Evolutionary conservation across 2,113 vertebrate species (phyloP).

Genomic region (Dolichotis patagonum): DNA sequence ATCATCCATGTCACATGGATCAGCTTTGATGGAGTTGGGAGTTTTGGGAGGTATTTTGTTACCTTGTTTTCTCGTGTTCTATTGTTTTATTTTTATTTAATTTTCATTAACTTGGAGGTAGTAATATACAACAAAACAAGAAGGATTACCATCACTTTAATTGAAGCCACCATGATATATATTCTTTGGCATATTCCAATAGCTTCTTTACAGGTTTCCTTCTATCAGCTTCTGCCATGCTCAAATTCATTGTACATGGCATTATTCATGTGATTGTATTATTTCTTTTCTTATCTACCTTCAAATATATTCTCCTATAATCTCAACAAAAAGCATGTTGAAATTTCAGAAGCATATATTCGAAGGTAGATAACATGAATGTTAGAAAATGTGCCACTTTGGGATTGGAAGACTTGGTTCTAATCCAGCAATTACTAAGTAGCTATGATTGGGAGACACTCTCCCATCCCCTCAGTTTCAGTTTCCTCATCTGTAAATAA

Average conservation of each 20-base stretch:
- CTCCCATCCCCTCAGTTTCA: neutral
- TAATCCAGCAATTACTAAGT: neutral
- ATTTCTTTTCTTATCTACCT: constrained; percentile 13
- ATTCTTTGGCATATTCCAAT: neutral
- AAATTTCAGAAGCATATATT: constrained; percentile 27
- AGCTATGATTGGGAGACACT: neutral
- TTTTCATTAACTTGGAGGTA: too few relatives aligned
- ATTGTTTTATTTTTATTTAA: too few relatives aligned
- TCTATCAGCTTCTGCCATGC: neutral
- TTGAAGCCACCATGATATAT: neutral
- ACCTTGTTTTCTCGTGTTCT: too few relatives aligned
- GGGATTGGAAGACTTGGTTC: neutral
- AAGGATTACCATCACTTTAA: neutral
- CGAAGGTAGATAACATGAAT: neutral
- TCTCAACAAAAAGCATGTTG: neutral
- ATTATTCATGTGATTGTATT: neutral
- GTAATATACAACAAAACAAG: too few relatives aligned
- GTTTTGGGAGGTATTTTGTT: too few relatives aligned
- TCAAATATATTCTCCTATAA: neutral
- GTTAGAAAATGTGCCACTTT: neutral
- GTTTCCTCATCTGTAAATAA: constrained; percentile 29
- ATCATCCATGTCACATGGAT: too few relatives aligned
- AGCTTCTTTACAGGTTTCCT: neutral
- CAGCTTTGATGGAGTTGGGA: too few relatives aligned
- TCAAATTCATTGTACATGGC: neutral